Evolutionary conservation across 1,140 invertebrate genomes (phyloP), one percentile per base, ranked within the genome.

Genomic region (Magallana angulata): DNA sequence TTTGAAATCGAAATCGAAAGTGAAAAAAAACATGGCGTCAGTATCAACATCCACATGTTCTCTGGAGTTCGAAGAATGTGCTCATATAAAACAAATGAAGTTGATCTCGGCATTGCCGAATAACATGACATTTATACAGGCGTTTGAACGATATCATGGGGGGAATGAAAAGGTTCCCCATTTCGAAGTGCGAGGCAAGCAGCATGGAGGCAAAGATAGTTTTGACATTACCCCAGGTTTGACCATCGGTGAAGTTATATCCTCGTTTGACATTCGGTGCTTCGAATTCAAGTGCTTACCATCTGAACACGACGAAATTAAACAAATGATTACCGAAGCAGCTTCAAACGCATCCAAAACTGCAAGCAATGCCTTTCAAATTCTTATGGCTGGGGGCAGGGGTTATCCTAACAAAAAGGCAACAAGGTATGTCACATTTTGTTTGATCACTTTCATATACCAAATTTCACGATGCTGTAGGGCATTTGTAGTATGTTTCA

Each of bases 331-430:
- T 18, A 6, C 16, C 5, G 18, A 71, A 71, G 16, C 64, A 24
- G 64, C 64, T 18, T 18, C 30, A 16, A 14, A 8, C 7, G 80
- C 80, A 82, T 57, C 14, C 48, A 57, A 48, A 82, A 82, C 9
- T 6, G 80, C 80, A 14, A 82, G 3, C 36, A 56, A 82, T 82
- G 80, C 80, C 30, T 82, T 82, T 82, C 48, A 82, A 18, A 14
- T 82, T 57, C 11, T 82, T 7, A 82, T 82, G 80, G 80, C 80
- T 5, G 36, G 8, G 18, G 80, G 80, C 36, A 48, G 30, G 18
- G 80, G 36, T n/a, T 48, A 16, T 82, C 80, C 80, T 7, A 56
- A 18, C 30, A 56, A 82, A 57, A 82, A 56, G 57, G 56, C 11
- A 57, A 18, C 11, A 82, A 82, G 80, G 80, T 82, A 82, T 16